Conservation (phyloP, 2,888 invertebrate genomes). For the Dugesia japonica region DNA sequence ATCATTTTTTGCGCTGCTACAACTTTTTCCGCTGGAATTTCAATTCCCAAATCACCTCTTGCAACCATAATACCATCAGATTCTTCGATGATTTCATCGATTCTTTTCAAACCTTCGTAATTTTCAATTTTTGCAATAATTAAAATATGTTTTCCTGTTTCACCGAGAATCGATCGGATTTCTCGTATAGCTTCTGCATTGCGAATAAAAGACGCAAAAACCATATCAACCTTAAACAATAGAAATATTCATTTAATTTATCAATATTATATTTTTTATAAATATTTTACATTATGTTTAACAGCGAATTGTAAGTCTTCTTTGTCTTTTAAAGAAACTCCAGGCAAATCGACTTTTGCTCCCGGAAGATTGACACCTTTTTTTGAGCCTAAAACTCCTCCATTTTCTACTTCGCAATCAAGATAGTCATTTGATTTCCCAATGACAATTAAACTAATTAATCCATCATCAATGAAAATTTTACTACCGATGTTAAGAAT, state of each 20-base stretch:
- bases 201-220: constrained; percentile 92
- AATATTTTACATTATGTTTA: constrained; percentile 56
- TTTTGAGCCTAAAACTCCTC: constrained; percentile 74
- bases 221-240: constrained; percentile 72
- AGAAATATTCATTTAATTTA: too few species aligned
- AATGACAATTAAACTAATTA: constrained; percentile 73
- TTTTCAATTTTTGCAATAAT: constrained; percentile 97
- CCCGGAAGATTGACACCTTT: constrained; percentile 94
- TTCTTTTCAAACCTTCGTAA: constrained; percentile 63
- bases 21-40: constrained; percentile 71
- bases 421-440: constrained; percentile 57
- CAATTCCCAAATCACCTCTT: constrained; percentile 80
- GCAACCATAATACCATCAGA: constrained; percentile 97
- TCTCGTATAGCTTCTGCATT: constrained; percentile 71
- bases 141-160: constrained; percentile 64
- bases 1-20: constrained; percentile 93
- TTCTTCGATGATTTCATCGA: constrained; percentile 76
- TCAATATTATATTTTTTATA: too few species aligned
- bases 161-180: constrained; percentile 65
- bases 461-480: constrained; percentile 83
- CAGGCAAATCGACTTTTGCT: constrained; percentile 79
- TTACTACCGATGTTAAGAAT: constrained; percentile 63
- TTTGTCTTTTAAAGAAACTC: constrained; percentile 88
- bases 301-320: constrained; percentile 73
- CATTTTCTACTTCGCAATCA: constrained; percentile 74